These are phyloP conservation scores for Phengaris arion DNA, from an alignment of 2,888 invertebrate species.

Conservation along the genomic window DNA sequence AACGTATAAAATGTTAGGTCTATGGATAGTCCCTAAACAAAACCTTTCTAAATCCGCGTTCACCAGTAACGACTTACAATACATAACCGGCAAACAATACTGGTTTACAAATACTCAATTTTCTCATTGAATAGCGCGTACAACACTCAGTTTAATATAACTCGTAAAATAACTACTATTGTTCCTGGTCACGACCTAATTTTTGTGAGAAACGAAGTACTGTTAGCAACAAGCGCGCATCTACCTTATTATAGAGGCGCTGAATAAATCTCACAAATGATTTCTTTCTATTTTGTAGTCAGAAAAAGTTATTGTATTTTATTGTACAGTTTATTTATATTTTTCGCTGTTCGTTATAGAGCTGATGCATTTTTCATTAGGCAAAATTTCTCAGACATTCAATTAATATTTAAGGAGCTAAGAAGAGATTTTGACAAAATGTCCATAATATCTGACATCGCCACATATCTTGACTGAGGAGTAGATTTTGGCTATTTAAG, in stretches of 20 bases:
- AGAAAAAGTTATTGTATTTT: conserved; percentile 10
- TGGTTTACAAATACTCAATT: conserved; percentile 10
- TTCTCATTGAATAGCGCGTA: conserved; percentile 15
- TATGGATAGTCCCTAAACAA: neutral
- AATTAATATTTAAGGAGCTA: too few species aligned
- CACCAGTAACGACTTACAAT: neutral
- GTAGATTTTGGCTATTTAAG: too few species aligned
- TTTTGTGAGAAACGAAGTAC: conserved; percentile 25
- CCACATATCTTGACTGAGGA: too few species aligned
- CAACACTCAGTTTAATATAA: conserved; percentile 16
- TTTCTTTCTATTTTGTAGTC: neutral
- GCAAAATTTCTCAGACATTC: too few species aligned
- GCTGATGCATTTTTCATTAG: neutral
- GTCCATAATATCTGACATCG: too few species aligned
- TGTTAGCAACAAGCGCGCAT: conserved; percentile 7
- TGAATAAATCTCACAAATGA: neutral
- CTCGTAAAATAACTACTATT: conserved; percentile 17
- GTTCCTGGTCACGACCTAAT: conserved; percentile 22
- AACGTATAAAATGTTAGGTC: neutral
- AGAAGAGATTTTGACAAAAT: too few species aligned
- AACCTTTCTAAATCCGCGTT: neutral
- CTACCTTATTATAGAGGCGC: neutral
- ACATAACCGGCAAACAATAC: neutral
- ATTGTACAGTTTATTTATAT: neutral
- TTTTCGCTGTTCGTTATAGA: neutral